Evolutionary conservation across 2,888 invertebrate genomes (phyloP).

Genomic region (Archips crataeganus): DNA sequence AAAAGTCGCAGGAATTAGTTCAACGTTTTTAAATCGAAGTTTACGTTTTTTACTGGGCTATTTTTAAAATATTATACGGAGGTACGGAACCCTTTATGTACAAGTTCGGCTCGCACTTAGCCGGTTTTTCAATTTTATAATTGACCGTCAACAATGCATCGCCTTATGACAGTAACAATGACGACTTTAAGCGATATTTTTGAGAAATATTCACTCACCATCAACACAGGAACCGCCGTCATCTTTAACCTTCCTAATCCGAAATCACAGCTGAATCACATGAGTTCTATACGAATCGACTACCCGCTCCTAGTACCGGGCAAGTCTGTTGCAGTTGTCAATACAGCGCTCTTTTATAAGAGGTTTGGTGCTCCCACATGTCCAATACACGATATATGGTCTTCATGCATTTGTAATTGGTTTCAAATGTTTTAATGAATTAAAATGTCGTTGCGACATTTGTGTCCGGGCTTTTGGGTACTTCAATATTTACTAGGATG

Average conservation of each 20-base stretch:
- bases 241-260: conserved; percentile 44
- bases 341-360: conserved; percentile 51
- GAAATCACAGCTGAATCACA: conserved; percentile 59
- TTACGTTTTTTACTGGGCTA: too few relatives aligned
- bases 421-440: conserved; percentile 11
- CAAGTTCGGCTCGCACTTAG: too few relatives aligned
- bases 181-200: too few relatives aligned
- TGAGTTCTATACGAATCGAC: conserved; percentile 50
- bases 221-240: conserved; percentile 46
- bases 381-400: conserved; percentile 30
- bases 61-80: too few relatives aligned
- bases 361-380: not conserved
- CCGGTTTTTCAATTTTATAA: too few relatives aligned
- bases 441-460: conserved; percentile 13
- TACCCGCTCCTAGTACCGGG: conserved; percentile 49
- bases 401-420: conserved; percentile 32
- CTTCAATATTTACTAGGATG: conserved; percentile 6
- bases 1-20: too few relatives aligned
- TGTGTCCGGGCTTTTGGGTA: conserved; percentile 22
- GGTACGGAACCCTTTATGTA: too few relatives aligned
- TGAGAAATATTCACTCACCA: conserved; percentile 44
- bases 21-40: too few relatives aligned
- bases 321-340: conserved; percentile 46
- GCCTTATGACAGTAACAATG: too few relatives aligned
- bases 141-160: too few relatives aligned